phyloP scores from a whole-genome alignment of 2,797 vertebrate species.

The Bradypodion ventrale region DNA sequence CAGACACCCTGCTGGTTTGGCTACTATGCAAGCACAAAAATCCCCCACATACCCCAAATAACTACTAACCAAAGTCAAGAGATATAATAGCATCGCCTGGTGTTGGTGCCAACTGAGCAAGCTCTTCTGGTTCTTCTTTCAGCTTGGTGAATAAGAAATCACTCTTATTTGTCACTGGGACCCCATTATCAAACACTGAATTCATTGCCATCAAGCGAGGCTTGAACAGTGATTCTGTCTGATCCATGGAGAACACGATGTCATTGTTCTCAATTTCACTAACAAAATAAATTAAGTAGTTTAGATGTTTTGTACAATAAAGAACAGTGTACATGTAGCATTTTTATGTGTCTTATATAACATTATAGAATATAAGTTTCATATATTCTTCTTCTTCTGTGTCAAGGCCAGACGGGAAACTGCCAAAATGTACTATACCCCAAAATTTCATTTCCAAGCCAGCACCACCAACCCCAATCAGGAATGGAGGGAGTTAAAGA shows the following conservation, averaged over 20 bases:
- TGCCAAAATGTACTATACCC: too few relatives aligned
- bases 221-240: constrained; percentile 92
- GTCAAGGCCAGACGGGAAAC: too few relatives aligned
- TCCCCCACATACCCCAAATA: not conserved
- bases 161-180: constrained; percentile 72
- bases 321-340: not conserved
- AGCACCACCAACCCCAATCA: too few relatives aligned
- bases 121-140: constrained; percentile 95
- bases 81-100: constrained; percentile 89
- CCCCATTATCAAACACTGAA: constrained; percentile 76
- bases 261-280: constrained; percentile 94
- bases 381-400: too few relatives aligned
- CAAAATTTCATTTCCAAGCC: too few relatives aligned
- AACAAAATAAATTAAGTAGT: constrained; percentile 37
- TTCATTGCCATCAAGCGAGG: constrained; percentile 80
- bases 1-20: not conserved
- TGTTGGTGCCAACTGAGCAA: constrained; percentile 92
- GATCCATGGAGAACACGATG: constrained; percentile 92
- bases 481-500: too few relatives aligned
- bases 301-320: constrained; percentile 47
- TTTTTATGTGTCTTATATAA: too few relatives aligned
- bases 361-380: too few relatives aligned
- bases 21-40: not conserved
- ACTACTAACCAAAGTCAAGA: constrained; percentile 89
- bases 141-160: constrained; percentile 87